Percentiles rank a stretch among this genome's conserved stretches.
These are phyloP conservation scores for Martes martes DNA, from an alignment of 2,113 vertebrate species.

Conservation along the genomic window DNA sequence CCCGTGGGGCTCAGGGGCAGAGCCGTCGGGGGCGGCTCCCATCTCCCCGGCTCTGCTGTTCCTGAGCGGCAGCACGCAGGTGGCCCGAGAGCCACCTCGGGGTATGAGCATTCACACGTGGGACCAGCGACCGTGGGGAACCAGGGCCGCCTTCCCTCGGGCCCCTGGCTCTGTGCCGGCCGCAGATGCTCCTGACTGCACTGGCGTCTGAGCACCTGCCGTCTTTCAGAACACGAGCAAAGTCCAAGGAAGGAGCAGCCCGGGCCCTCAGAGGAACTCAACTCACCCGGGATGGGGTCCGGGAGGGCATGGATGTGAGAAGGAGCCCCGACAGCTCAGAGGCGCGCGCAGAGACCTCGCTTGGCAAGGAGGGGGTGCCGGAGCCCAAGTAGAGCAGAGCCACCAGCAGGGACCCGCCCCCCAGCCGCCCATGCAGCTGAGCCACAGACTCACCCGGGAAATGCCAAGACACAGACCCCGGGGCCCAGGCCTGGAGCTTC, in stretches of 20 bases:
- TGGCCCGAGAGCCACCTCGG: fast-evolving
- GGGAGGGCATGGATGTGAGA: fast-evolving
- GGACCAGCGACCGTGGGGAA: fast-evolving
- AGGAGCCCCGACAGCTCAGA: background rate
- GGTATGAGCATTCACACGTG: fast-evolving
- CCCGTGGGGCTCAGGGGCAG: too few relatives aligned
- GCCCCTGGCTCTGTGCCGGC: fast-evolving
- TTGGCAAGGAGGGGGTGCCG: background rate
- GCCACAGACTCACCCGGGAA: fast-evolving
- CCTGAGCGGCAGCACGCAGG: background rate
- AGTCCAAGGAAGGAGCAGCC: background rate
- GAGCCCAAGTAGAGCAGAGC: background rate
- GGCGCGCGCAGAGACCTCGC: background rate
- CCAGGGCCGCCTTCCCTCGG: background rate
- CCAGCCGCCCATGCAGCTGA: fast-evolving
- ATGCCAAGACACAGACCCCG: background rate
- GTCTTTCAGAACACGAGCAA: background rate
- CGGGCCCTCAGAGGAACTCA: background rate
- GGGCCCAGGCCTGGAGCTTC: background rate
- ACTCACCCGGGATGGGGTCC: fast-evolving
- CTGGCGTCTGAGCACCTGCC: background rate
- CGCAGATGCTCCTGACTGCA: fast-evolving
- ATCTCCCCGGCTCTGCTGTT: background rate
- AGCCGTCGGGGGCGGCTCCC: background rate
- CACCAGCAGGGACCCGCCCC: fast-evolving